Percentiles rank a stretch among this genome's conserved stretches.
These are phyloP conservation scores for Noctua janthe DNA, from an alignment of 2,888 invertebrate species.

Conservation along the genomic window DNA sequence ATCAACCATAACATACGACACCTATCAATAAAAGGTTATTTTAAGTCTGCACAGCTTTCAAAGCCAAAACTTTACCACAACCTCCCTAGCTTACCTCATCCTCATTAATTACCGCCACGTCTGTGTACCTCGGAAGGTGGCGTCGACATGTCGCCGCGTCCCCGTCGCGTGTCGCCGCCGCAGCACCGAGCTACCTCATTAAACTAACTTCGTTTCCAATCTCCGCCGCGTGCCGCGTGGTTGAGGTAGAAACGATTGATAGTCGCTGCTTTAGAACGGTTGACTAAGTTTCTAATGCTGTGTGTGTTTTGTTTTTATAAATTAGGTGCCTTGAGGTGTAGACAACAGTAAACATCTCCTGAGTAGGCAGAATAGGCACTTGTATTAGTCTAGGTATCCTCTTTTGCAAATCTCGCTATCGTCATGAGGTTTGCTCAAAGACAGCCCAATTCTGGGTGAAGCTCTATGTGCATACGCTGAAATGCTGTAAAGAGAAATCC, in stretches of 20 bases:
- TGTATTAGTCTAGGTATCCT: not conserved
- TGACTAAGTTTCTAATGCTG: constrained; percentile 30
- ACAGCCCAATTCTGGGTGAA: not conserved
- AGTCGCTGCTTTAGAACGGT: constrained; percentile 39
- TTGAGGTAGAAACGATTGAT: constrained; percentile 62
- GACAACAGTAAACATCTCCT: constrained; percentile 2
- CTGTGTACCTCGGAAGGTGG: constrained; percentile 54
- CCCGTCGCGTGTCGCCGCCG: constrained; percentile 36
- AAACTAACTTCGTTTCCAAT: constrained; percentile 67
- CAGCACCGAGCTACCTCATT: constrained; percentile 63
- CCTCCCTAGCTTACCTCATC: constrained; percentile 24
- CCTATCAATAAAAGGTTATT: not conserved
- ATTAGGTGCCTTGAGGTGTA: constrained; percentile 32
- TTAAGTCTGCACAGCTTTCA: constrained; percentile 5
- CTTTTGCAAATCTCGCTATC: not conserved
- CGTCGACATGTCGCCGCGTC: constrained; percentile 30
- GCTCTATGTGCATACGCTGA: not conserved
- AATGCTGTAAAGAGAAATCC: not conserved
- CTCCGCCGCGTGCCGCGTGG: constrained; percentile 61
- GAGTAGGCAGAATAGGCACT: not conserved
- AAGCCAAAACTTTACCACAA: constrained; percentile 22
- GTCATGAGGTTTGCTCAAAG: not conserved
- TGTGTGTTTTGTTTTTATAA: constrained; percentile 41
- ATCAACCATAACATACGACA: not conserved
- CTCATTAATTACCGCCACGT: constrained; percentile 54